phyloP scores from a whole-genome alignment of 2,113 vertebrate species.

The Grallaria varia region DNA sequence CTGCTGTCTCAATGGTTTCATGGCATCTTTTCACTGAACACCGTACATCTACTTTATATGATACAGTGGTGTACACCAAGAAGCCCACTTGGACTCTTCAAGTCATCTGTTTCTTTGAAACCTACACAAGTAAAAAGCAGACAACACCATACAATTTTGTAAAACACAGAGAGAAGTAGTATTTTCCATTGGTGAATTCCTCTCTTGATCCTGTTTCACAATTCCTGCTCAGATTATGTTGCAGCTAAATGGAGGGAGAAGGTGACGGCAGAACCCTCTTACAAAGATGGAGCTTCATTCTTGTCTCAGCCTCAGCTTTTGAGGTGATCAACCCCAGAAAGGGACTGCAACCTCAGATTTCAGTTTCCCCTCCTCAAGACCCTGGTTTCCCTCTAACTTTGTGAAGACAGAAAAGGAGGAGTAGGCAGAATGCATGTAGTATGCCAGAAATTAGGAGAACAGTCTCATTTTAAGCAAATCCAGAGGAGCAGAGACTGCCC shows the following conservation, averaged over 20 bases:
- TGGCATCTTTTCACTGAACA: not conserved
- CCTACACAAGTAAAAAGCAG: not conserved
- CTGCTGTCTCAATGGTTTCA: not conserved
- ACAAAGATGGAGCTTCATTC: not conserved
- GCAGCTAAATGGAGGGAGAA: not conserved
- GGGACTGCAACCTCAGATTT: not conserved
- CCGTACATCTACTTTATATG: not conserved
- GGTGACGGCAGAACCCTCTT: accelerated
- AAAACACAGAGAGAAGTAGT: not conserved
- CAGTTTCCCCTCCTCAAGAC: not conserved
- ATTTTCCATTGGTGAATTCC: not conserved
- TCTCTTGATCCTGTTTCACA: not conserved
- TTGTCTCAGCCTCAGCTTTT: not conserved
- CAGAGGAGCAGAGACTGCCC: not conserved
- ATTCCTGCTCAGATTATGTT: not conserved
- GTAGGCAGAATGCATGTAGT: not conserved
- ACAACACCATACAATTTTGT: not conserved
- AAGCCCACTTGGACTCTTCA: not conserved
- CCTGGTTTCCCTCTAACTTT: not conserved
- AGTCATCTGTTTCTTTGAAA: not conserved
- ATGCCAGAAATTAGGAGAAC: not conserved
- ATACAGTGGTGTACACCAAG: not conserved
- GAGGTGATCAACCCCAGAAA: not conserved
- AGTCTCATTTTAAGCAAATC: not conserved
- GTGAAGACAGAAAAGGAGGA: not conserved